Percentiles rank a stretch among this genome's conserved stretches.
These are phyloP conservation scores for Psylliodes chrysocephalus DNA, from an alignment of 2,888 invertebrate genomes.

Conservation along the genomic window DNA sequence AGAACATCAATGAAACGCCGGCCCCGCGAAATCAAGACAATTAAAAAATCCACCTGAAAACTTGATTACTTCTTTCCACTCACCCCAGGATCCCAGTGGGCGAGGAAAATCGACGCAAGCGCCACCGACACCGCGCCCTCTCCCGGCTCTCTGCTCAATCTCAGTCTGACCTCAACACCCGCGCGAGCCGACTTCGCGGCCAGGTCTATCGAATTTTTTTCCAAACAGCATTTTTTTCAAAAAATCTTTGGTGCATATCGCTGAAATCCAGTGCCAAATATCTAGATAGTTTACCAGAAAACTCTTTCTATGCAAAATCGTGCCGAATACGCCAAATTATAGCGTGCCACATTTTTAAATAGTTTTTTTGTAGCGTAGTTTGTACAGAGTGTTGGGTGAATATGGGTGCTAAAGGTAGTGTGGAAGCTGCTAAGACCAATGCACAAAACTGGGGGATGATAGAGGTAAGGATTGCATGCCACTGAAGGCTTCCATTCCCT, in stretches of 20 bases:
- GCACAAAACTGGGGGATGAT: constrained; percentile 83
- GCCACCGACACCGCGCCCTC: constrained; percentile 54
- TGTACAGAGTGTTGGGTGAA: constrained; percentile 46
- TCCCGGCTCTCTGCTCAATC: constrained; percentile 58
- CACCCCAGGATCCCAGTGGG: constrained; percentile 48
- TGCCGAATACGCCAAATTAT: constrained; percentile 14
- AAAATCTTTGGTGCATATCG: constrained; percentile 39
- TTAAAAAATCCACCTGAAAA: constrained; percentile 54
- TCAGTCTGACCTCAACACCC: constrained; percentile 62
- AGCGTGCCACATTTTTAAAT: constrained; percentile 30
- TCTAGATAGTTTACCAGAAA: constrained; percentile 23
- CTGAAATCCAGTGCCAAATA: constrained; percentile 39
- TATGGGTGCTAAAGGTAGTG: constrained; percentile 86
- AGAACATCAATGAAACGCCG: constrained; percentile 36
- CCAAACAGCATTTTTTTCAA: constrained; percentile 33
- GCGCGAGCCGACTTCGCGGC: constrained; percentile 47
- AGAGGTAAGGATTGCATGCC: constrained; percentile 70
- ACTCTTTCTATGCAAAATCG: constrained; percentile 17
- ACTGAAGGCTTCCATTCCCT: neutral
- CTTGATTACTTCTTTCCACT: constrained; percentile 55
- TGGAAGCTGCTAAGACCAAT: constrained; percentile 83
- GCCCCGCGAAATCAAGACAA: constrained; percentile 43
- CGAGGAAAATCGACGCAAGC: constrained; percentile 50
- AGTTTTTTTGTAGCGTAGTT: constrained; percentile 25
- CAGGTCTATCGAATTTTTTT: constrained; percentile 47